Conservation (phyloP, 2,888 invertebrate genomes). For the Polyploca ridens region DNA sequence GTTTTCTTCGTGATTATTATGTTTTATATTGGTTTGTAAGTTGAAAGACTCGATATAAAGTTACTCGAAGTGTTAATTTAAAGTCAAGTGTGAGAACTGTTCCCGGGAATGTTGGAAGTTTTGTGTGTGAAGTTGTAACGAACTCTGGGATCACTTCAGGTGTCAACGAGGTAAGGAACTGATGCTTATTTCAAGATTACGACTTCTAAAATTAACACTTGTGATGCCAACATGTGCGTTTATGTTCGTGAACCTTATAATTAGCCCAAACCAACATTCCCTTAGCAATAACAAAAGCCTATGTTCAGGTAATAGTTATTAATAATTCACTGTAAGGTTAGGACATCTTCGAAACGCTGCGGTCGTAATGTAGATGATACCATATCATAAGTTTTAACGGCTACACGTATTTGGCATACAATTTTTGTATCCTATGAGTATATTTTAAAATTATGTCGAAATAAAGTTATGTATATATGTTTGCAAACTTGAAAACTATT, state of each 20-base stretch:
- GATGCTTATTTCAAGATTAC: slow-evolving; percentile 72
- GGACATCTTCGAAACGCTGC: slow-evolving; percentile 58
- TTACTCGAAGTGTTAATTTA: slow-evolving; percentile 59
- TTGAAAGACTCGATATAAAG: slow-evolving; percentile 66
- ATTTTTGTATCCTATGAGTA: neutral
- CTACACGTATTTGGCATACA: neutral
- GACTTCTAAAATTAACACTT: slow-evolving; percentile 68
- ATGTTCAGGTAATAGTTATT: slow-evolving; percentile 70
- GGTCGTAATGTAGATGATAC: slow-evolving; percentile 47
- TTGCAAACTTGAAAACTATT: slow-evolving; percentile 50
- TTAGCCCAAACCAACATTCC: slow-evolving; percentile 42
- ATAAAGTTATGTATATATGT: slow-evolving; percentile 27
- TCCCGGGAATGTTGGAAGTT: slow-evolving; percentile 70
- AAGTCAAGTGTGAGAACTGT: slow-evolving; percentile 58
- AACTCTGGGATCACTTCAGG: slow-evolving; percentile 82
- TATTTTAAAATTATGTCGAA: neutral
- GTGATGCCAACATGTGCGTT: slow-evolving; percentile 45
- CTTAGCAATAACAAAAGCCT: slow-evolving; percentile 36
- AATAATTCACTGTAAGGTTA: slow-evolving; percentile 79
- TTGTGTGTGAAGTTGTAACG: slow-evolving; percentile 79
- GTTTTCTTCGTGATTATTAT: slow-evolving; percentile 76
- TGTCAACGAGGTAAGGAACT: slow-evolving; percentile 84
- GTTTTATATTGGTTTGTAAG: slow-evolving; percentile 73
- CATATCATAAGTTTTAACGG: slow-evolving; percentile 31
- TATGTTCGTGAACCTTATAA: slow-evolving; percentile 34